Conservation (phyloP, 2,797 vertebrate genomes). For the Synanceia verrucosa region DNA sequence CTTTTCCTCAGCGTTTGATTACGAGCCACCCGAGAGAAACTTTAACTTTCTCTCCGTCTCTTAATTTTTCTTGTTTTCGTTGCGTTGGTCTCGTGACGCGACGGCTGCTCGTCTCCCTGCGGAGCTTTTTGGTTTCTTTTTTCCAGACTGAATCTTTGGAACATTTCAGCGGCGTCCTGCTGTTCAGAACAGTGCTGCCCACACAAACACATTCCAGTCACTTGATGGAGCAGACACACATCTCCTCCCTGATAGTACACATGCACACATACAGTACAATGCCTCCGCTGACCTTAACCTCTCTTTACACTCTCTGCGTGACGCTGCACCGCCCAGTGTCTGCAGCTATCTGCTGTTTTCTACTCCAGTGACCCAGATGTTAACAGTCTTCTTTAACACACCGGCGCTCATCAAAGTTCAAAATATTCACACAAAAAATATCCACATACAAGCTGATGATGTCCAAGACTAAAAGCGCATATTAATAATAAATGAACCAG, state of each 20-base stretch:
- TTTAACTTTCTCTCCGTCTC: not conserved
- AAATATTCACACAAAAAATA: slow-evolving; percentile 22
- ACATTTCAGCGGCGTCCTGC: slow-evolving; percentile 58
- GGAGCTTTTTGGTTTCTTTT: slow-evolving; percentile 11
- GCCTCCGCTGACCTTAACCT: slow-evolving; percentile 46
- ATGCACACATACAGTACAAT: not conserved
- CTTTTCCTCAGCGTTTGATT: not conserved
- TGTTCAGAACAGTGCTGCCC: slow-evolving; percentile 65
- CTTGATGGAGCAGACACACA: slow-evolving; percentile 67
- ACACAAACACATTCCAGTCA: slow-evolving; percentile 77
- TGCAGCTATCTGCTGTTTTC: slow-evolving; percentile 31
- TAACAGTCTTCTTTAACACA: slow-evolving; percentile 17
- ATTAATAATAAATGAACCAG: slow-evolving; percentile 19
- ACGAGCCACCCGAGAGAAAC: not conserved
- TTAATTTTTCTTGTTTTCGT: not conserved
- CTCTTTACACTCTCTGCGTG: slow-evolving; percentile 45
- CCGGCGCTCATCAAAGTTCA: slow-evolving; percentile 16
- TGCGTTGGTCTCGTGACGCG: slow-evolving; percentile 35
- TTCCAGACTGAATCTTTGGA: slow-evolving; percentile 47
- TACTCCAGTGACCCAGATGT: slow-evolving; percentile 37
- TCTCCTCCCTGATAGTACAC: not conserved
- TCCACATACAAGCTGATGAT: not conserved
- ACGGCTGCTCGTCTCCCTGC: slow-evolving; percentile 36
- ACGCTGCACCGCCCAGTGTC: slow-evolving; percentile 11
- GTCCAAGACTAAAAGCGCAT: not conserved